These are phyloP conservation scores for Sprattus sprattus DNA, from an alignment of 2,113 vertebrate species.

Conservation along the genomic window DNA sequence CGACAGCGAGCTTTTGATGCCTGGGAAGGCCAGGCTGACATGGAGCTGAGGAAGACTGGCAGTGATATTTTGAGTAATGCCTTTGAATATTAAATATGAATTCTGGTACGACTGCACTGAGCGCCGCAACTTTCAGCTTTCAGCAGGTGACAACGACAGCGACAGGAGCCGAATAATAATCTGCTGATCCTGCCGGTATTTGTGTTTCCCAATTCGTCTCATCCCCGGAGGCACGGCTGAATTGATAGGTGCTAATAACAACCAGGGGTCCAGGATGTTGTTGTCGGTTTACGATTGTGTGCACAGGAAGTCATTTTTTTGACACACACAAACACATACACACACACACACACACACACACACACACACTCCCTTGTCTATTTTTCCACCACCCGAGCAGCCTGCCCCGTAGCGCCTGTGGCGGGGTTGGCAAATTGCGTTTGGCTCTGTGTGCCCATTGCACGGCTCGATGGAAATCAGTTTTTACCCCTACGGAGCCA, in stretches of 20 bases:
- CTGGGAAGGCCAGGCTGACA: neutral
- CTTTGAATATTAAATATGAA: slow-evolving; percentile 11
- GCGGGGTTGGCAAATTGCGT: slow-evolving; percentile 56
- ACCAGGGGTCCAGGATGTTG: neutral
- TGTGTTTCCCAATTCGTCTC: neutral
- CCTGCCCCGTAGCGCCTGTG: neutral
- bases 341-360: neutral
- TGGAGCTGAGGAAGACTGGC: neutral
- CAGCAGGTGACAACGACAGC: slow-evolving; percentile 9
- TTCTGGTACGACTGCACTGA: neutral
- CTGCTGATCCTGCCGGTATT: neutral
- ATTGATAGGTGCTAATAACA: slow-evolving; percentile 13
- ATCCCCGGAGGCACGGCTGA: neutral
- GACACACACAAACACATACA: slow-evolving; percentile 24
- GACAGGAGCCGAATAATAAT: neutral
- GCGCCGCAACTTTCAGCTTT: neutral
- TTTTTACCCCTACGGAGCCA: slow-evolving; percentile 49
- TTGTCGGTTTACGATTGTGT: neutral
- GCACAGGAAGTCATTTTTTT: neutral
- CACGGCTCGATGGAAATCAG: slow-evolving; percentile 59
- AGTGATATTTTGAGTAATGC: slow-evolving; percentile 17
- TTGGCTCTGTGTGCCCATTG: slow-evolving; percentile 25
- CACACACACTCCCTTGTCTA: slow-evolving; percentile 21
- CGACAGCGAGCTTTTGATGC: neutral
- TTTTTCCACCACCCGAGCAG: neutral